Conservation (phyloP, 2,888 invertebrate genomes). For the Unio delphinus region DNA sequence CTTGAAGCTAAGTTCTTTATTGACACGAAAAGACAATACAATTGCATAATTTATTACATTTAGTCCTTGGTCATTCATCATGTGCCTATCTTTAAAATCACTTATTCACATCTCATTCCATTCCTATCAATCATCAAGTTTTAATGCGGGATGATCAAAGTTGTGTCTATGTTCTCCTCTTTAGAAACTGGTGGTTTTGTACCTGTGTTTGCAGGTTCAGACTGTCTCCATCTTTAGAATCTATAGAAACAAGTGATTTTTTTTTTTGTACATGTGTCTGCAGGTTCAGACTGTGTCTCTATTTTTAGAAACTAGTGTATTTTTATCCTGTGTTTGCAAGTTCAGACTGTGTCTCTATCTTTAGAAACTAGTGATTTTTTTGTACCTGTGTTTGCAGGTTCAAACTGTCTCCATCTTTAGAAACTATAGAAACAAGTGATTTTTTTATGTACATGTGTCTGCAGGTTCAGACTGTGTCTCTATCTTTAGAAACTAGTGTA, state of each 20-base stretch:
- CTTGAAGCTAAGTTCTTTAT: no score
- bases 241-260: neutral
- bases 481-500: constrained; percentile 73
- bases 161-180: no score
- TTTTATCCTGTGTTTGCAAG: constrained; percentile 79
- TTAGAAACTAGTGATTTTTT: constrained; percentile 55
- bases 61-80: no score
- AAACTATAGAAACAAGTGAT: neutral
- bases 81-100: no score
- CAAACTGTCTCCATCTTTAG: constrained; percentile 77
- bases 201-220: constrained; percentile 82
- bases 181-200: constrained; percentile 22
- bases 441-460: constrained; percentile 76
- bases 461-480: constrained; percentile 77
- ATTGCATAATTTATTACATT: no score
- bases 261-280: constrained; percentile 78
- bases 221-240: constrained; percentile 74
- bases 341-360: constrained; percentile 76
- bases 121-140: no score
- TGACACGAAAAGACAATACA: no score
- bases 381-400: constrained; percentile 80
- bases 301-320: constrained; percentile 72
- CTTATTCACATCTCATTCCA: no score
- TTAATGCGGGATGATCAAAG: no score
- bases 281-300: constrained; percentile 76